Base-by-base conservation (phyloP, 2,888 invertebrate species). In the Druceiella hillmani region DNA sequence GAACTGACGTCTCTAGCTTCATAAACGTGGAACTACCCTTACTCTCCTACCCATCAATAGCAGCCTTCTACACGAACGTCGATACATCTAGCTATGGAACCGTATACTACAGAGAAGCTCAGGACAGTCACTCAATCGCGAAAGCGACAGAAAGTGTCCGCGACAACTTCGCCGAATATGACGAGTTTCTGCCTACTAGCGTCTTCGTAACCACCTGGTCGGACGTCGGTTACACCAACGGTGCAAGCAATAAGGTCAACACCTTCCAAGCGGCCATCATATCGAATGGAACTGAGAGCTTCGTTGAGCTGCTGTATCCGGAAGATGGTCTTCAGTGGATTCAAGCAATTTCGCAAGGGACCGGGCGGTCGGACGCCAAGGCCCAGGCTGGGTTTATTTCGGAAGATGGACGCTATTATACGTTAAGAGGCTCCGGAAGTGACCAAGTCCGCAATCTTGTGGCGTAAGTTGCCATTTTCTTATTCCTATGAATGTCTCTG, bases 321-420 rank as follows among this genome's bases (percentile, higher is more conserved):
- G 82, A 86, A 50, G 76, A 82, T 41, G 90, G 90, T 1, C 81
- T 99, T 35, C 87, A 92, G 57, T 99, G 98, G 98, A 79, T 91
- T 35, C 86, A 88, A 58, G 86, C 85, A 32, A 82, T 84, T 40
- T 74, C 78, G 0, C 83, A 84, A 49, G 77, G 79, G n/a, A 74
- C 78, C n/a, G 82, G 81, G 15, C 58, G 87, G 30, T 87, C 88
- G 0, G 94, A 95, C 55, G 89, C 92, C 0, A 83, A 89, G 51
- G 94, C 92, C 1, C 97, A 98, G 65, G 92, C 87, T 34, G 97
- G 95, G 2, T 86, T 98, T 51, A 81, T 91, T 45, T 78, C 89
- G 1, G 86, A 86, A 44, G 89, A 91, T 57, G 88, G 88, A 25
- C 76, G 84, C 40, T 67, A 80, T 37, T 81, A 79, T 53, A 76